These are phyloP conservation scores for Nezara viridula DNA, from an alignment of 2,888 invertebrate species.

Conservation along the genomic window DNA sequence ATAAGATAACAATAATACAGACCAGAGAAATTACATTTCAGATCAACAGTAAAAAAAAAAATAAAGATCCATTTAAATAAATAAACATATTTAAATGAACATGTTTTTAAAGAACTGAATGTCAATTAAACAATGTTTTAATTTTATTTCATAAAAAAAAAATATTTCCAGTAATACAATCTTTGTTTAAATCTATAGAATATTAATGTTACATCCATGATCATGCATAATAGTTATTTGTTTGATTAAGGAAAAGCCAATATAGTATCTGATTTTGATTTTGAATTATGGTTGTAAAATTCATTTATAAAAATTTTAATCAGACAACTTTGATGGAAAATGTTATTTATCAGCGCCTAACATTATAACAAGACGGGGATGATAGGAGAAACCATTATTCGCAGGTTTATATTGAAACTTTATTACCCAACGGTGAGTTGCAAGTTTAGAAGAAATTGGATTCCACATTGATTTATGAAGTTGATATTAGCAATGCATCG, in stretches of 20 bases:
- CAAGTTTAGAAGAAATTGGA: background rate
- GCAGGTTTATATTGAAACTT: background rate
- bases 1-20: too few relatives aligned
- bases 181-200: too few relatives aligned
- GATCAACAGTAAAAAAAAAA: too few relatives aligned
- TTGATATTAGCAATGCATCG: background rate
- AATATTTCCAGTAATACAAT: too few relatives aligned
- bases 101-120: too few relatives aligned
- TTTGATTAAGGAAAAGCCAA: background rate
- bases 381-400: background rate
- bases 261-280: background rate
- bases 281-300: background rate
- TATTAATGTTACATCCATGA: too few relatives aligned
- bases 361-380: background rate
- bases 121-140: too few relatives aligned
- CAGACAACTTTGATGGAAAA: background rate
- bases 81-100: too few relatives aligned
- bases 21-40: too few relatives aligned
- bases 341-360: background rate
- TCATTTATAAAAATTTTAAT: background rate
- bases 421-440: slow-evolving; percentile 8
- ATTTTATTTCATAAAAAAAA: too few relatives aligned
- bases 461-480: slow-evolving; percentile 2
- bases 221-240: too few relatives aligned
- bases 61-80: too few relatives aligned